Percentiles rank a stretch among this genome's conserved stretches.
Conservation (phyloP, 2,113 vertebrate genomes). For the Tinamus guttatus region DNA sequence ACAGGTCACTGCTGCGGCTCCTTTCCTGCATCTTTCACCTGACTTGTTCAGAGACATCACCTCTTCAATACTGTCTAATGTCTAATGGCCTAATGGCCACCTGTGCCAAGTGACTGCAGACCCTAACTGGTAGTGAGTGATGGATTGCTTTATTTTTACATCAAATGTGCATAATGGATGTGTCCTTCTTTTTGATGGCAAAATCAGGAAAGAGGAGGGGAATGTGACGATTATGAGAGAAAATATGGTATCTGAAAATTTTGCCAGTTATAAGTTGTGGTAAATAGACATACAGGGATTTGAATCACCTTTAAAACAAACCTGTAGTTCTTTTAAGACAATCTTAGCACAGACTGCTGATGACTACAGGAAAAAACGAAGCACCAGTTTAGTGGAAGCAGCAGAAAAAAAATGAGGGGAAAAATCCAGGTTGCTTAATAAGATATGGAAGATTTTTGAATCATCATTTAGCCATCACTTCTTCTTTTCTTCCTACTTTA, state of each 20-base stretch:
- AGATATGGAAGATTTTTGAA: neutral
- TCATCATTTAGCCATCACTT: neutral
- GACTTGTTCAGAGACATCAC: neutral
- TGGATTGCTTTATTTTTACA: neutral
- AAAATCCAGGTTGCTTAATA: neutral
- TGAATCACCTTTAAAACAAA: neutral
- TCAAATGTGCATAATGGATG: fast-evolving
- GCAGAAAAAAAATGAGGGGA: neutral
- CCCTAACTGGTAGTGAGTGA: neutral
- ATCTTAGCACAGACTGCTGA: neutral
- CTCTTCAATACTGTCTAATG: neutral
- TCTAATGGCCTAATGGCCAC: neutral
- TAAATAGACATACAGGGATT: neutral
- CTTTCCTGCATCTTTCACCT: neutral
- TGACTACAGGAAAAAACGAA: neutral
- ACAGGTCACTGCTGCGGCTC: neutral
- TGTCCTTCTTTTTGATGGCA: neutral
- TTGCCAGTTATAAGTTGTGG: neutral
- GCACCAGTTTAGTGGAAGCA: neutral
- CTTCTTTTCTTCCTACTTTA: neutral
- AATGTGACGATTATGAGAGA: neutral
- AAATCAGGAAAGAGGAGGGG: neutral
- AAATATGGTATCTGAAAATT: neutral
- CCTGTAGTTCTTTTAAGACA: neutral
- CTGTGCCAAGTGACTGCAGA: neutral